These are phyloP conservation scores for Phalacrocorax brasilianus DNA, from an alignment of 2,113 vertebrate species.

Conservation along the genomic window DNA sequence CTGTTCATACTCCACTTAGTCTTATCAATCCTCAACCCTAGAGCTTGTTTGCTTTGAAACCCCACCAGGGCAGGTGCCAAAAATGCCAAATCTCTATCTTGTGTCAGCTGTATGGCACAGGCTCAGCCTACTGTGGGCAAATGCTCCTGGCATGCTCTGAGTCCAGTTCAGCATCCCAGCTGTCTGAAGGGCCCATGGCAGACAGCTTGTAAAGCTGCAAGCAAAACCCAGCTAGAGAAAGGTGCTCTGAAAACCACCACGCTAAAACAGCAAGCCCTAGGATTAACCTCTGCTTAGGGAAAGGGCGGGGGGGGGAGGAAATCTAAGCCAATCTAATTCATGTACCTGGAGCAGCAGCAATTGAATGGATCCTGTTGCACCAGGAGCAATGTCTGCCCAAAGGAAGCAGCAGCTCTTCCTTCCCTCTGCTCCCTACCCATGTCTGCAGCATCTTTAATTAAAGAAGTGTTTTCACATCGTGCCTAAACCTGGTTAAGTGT, in stretches of 20 bases:
- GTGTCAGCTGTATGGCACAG: accelerated
- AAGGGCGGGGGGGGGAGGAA: not conserved
- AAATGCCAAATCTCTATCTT: not conserved
- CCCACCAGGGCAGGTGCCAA: not conserved
- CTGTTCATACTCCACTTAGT: not conserved
- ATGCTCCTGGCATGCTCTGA: not conserved
- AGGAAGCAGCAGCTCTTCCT: not conserved
- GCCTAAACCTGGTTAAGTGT: accelerated
- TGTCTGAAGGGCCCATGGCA: accelerated
- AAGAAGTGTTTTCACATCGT: not conserved
- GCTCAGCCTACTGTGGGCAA: accelerated
- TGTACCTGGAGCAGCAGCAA: not conserved
- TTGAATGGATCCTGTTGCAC: not conserved
- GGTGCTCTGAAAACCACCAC: not conserved
- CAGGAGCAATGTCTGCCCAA: not conserved
- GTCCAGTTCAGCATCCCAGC: accelerated
- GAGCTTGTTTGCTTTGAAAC: not conserved
- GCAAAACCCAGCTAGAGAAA: not conserved
- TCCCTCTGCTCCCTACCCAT: not conserved
- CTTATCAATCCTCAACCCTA: not conserved
- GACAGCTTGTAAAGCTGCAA: not conserved
- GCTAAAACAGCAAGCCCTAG: not conserved
- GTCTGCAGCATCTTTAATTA: not conserved
- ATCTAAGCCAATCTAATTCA: not conserved
- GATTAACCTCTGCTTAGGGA: not conserved